Percentiles rank a stretch among this genome's conserved stretches.
Conservation (phyloP, 2,888 invertebrate genomes). For the Agrochola lychnidis region DNA sequence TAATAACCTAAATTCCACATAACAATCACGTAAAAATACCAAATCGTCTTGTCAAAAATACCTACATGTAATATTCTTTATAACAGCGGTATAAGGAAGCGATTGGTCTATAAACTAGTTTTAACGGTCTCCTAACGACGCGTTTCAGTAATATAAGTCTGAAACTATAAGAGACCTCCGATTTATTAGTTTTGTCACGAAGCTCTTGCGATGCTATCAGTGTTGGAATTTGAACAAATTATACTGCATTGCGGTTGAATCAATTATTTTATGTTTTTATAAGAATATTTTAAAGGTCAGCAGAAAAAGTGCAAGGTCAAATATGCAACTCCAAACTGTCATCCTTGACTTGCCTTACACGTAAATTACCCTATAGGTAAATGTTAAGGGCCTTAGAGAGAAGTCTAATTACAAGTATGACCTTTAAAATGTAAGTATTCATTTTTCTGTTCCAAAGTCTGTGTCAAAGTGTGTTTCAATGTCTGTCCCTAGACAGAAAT, state of each 20-base stretch:
- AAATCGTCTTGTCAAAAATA: constrained; percentile 31
- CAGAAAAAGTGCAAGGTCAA: background rate
- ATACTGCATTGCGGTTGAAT: constrained; percentile 68
- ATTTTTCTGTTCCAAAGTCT: no score
- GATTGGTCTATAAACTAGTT: constrained; percentile 58
- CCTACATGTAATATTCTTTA: constrained; percentile 26
- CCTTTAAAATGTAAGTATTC: no score
- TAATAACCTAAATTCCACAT: background rate
- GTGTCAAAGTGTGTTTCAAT: no score
- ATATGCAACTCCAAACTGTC: background rate
- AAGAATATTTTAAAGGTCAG: background rate
- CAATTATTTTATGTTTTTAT: constrained; percentile 30
- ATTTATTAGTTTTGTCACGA: constrained; percentile 73
- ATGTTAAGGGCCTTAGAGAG: no score
- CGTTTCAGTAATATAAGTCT: constrained; percentile 56
- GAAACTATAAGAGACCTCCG: constrained; percentile 57
- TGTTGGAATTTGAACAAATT: constrained; percentile 65
- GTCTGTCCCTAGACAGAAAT: no score
- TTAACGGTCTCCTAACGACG: constrained; percentile 57
- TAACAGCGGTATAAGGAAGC: constrained; percentile 48
- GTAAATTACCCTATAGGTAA: background rate
- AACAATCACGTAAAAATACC: constrained; percentile 21
- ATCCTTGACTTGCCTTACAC: background rate
- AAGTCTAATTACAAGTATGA: no score
- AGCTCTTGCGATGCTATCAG: constrained; percentile 59